Conservation (phyloP, 2,797 vertebrate species). For the Phaenicophaeus curvirostris region DNA sequence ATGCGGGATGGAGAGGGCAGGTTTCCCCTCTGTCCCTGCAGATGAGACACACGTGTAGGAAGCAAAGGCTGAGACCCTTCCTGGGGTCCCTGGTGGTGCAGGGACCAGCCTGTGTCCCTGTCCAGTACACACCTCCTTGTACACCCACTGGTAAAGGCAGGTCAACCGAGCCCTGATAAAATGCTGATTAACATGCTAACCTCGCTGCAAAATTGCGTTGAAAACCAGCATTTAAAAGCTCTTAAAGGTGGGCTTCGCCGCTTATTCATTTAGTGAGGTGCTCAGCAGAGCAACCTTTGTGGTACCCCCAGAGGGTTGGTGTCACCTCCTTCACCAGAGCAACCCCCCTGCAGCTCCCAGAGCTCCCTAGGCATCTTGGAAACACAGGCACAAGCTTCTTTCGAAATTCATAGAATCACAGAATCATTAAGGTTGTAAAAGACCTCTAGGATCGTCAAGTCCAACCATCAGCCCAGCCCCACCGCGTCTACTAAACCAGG, state of each 20-base stretch:
- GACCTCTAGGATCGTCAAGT: too few relatives aligned
- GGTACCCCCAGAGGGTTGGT: accelerated
- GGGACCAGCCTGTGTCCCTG: not conserved
- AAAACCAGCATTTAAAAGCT: not conserved
- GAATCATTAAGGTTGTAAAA: too few relatives aligned
- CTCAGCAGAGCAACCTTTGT: not conserved
- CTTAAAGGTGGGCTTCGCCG: not conserved
- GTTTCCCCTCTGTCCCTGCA: not conserved
- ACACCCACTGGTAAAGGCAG: not conserved
- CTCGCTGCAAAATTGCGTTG: not conserved
- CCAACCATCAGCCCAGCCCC: too few relatives aligned
- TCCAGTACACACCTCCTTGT: not conserved
- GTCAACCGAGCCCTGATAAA: not conserved
- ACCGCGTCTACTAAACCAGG: too few relatives aligned
- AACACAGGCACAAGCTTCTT: not conserved
- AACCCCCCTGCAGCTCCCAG: not conserved
- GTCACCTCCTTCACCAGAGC: not conserved
- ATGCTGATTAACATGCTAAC: not conserved
- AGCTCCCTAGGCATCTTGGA: not conserved
- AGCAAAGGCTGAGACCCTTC: not conserved
- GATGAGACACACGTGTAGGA: not conserved
- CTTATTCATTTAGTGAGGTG: not conserved
- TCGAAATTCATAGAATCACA: not conserved
- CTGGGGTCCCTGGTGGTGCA: not conserved
- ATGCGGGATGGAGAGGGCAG: not conserved